A percentile compares a stretch with the other conserved stretches of the same genome.
These are phyloP conservation scores for Chloroceryle inda DNA, from an alignment of 2,797 vertebrate genomes.

Conservation along the genomic window DNA sequence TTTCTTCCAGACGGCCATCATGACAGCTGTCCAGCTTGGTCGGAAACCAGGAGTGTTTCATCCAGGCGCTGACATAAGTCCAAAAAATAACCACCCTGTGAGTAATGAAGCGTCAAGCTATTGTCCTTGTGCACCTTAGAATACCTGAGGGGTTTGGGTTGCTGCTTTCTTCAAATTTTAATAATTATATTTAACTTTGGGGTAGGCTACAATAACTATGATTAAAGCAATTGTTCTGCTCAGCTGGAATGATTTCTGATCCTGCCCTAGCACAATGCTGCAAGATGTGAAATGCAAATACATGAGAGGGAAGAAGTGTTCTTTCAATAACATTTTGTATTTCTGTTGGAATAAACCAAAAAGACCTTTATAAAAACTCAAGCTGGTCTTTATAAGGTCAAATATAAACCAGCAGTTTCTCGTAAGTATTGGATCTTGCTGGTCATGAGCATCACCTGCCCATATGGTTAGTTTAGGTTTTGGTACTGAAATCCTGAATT, in stretches of 20 bases:
- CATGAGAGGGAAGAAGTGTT: neutral
- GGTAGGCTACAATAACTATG: conserved; percentile 37
- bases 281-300: conserved; percentile 52
- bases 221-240: conserved; percentile 67
- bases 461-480: neutral
- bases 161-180: conserved; percentile 46
- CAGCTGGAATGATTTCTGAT: conserved; percentile 49
- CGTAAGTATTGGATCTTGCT: neutral
- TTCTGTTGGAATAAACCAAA: neutral
- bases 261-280: conserved; percentile 5
- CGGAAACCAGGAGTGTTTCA: conserved; percentile 5
- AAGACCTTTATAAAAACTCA: neutral
- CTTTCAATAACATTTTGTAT: neutral
- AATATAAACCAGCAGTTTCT: neutral
- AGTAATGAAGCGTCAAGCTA: conserved; percentile 47
- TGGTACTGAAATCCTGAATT: neutral
- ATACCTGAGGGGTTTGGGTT: conserved; percentile 7
- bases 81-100: neutral
- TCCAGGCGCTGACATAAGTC: neutral
- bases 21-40: neutral
- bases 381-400: neutral
- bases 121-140: conserved; percentile 45
- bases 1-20: neutral
- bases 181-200: conserved; percentile 59
- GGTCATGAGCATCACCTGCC: neutral